These are phyloP conservation scores for Synanthedon tipuliformis DNA, from an alignment of 2,888 invertebrate genomes.

Conservation along the genomic window DNA sequence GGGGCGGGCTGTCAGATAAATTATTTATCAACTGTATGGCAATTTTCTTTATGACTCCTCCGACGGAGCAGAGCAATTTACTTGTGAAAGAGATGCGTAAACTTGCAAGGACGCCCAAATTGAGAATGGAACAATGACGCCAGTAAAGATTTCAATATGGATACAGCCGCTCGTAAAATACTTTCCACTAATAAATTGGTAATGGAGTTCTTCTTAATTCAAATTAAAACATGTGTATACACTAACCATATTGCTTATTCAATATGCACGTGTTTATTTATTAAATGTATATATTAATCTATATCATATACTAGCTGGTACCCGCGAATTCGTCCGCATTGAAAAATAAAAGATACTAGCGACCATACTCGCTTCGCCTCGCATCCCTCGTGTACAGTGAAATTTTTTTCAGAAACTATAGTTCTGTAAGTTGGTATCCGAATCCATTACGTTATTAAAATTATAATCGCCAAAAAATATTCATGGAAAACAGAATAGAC, in stretches of 20 bases:
- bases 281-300: too few species aligned
- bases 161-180: slow-evolving; percentile 17
- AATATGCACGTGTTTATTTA: too few species aligned
- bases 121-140: slow-evolving; percentile 56
- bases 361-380: too few species aligned
- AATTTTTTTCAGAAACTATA: too few species aligned
- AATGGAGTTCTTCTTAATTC: not conserved
- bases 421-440: too few species aligned
- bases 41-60: slow-evolving; percentile 72
- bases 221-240: too few species aligned
- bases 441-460: not conserved
- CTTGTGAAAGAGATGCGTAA: slow-evolving; percentile 68
- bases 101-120: slow-evolving; percentile 65
- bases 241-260: too few species aligned
- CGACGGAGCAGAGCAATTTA: slow-evolving; percentile 68
- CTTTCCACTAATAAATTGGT: slow-evolving; percentile 4
- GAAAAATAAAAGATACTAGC: too few species aligned
- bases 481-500: not conserved
- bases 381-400: too few species aligned
- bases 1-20: slow-evolving; percentile 69
- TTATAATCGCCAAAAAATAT: not conserved
- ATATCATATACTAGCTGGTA: too few species aligned
- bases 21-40: slow-evolving; percentile 72
- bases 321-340: too few species aligned
- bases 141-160: slow-evolving; percentile 57